Base-by-base conservation (phyloP, 2,797 vertebrate species). In the Telmatherina bonti region DNA sequence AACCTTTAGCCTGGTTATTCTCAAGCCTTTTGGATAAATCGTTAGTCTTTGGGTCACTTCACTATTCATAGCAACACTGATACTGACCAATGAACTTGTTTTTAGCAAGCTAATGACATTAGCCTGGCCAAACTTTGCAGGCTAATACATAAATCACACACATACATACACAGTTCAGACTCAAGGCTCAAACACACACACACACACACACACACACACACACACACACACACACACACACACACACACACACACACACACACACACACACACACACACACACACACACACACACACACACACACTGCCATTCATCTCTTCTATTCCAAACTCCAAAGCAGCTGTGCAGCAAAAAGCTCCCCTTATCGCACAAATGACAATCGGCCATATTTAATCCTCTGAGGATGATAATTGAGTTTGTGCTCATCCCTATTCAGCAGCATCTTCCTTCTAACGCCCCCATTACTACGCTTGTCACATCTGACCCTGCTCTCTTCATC, bases 371-470 rank as follows among this genome's bases (percentile, higher is more conserved):
- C 36, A 58, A 66, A 60, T 82, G 83, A 91, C 85, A 91, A 89
- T 89, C 57, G 74, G 66, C 87, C 88, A 85, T 79, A 85, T 91
- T 91, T 92, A 93, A 93, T 92, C 90, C 90, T 76, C 70, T 30
- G 72, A 88, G 87, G 83, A 79, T 83, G 63, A 86, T 92, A 92
- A 93, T 88, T 88, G 87, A 88, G 90, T 93, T 92, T 89, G 71
- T 67, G 24, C 75, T 90, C 79, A 84, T 86, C 85, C 79, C 71
- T 81, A 87, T 80, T 89, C 65, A 83, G 71, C 13, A 13, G 61
- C 24, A 55, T 62, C 77, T 74, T 82, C 65, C 62, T 72, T 64
- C 60, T 55, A 67, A 76, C 45, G 45, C 70, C 70, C 76, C 82
- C 81, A 91, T 91, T 85, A 89, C 79, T 73, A 82, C 74, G 74